Evolutionary conservation across 2,113 vertebrate genomes (phyloP), one percentile per base, ranked within the genome.

Genomic region (Perccottus glenii): DNA sequence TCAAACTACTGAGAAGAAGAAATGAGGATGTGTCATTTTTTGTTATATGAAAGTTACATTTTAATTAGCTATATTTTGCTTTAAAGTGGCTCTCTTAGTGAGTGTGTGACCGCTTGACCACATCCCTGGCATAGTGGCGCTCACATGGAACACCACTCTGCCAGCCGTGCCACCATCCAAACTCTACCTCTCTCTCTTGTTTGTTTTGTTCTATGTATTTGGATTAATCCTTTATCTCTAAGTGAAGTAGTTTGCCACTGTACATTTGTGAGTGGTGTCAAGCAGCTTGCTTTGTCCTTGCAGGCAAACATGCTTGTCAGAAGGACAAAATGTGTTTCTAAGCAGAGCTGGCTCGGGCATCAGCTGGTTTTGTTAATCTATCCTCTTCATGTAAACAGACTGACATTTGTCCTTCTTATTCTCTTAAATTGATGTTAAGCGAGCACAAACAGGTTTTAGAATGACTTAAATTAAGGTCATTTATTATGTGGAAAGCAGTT

Each of bases 21-120:
- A 51, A n/a, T 27, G 49, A 80, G 47, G 35, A 67, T 8, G 11
- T 36, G 52, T 12, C 12, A 4, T n/a, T 56, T 36, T 56, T 33
- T 53, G 51, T 36, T 53, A 5, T 11, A 82, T 77, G 82, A 62
- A 3, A 4, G 16, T 63, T 73, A 40, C 45, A 35, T 0, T 11
- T 63, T 80, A 80, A 86, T 87, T 63, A 82, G 45, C 45, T 64
- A 59, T 11, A 27, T 78, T 76, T 76, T 12, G 36, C 53, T 82
- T 56, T 56, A 11, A 77, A 85, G 73, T 57, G 69, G 47, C n/a
- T 35, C 15, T 19, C 56, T 57, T 67, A 70, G 85, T 75, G 72
- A 77, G 75, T 40, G 38, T 2, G 38, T 40, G 38, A 40, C 38
- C 38, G 8, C 38, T 40, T 40, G 5, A 5, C 38, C 19, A 27